Conservation (phyloP, 2,113 vertebrate species). For the Ranitomeya imitator region DNA sequence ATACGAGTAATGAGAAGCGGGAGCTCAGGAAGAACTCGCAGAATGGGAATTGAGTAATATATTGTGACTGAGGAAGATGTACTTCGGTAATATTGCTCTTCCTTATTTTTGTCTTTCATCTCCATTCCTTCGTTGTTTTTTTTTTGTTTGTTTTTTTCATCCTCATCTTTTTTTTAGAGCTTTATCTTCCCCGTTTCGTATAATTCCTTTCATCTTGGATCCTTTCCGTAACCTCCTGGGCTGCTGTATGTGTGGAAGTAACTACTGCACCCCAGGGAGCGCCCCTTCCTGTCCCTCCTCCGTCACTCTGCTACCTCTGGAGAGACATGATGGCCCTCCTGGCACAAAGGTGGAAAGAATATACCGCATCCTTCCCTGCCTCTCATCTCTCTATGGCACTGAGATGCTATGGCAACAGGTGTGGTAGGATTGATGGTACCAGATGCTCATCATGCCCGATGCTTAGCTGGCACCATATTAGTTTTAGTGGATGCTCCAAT, state of each 20-base stretch:
- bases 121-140: background rate
- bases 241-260: constrained; percentile 41
- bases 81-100: constrained; percentile 29
- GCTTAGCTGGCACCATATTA: constrained; percentile 42
- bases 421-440: constrained; percentile 42
- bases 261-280: constrained; percentile 52
- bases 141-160: background rate
- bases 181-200: background rate
- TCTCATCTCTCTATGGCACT: background rate
- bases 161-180: constrained; percentile 9
- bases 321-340: constrained; percentile 27
- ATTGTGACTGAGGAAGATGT: constrained; percentile 13
- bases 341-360: constrained; percentile 20
- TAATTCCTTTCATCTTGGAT: background rate
- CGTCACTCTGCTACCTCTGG: constrained; percentile 62
- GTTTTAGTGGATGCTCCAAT: constrained; percentile 37
- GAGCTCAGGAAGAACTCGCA: background rate
- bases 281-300: constrained; percentile 63
- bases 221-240: background rate
- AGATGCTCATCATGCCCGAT: constrained; percentile 52
- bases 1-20: constrained; percentile 29
- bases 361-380: background rate
- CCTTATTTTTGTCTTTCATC: constrained; percentile 15
- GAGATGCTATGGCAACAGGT: constrained; percentile 54
- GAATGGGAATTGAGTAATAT: constrained; percentile 29